These are phyloP conservation scores for Capreolus pygargus DNA, from an alignment of 2,113 vertebrate genomes.

Conservation along the genomic window DNA sequence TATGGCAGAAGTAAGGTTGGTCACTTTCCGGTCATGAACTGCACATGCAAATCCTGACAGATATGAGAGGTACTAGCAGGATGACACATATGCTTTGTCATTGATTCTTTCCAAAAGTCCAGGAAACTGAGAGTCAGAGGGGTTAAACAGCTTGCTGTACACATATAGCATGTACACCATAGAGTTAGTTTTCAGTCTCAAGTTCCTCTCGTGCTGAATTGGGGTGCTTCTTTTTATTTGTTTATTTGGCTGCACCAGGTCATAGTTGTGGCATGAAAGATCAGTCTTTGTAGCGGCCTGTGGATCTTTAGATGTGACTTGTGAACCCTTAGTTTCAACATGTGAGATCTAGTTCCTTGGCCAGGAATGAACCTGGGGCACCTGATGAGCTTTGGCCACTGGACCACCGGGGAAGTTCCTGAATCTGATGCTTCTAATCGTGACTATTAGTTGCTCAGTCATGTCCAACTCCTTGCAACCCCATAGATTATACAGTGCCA, in stretches of 20 bases:
- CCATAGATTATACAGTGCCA: not conserved
- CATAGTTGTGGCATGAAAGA: not conserved
- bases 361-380: not conserved
- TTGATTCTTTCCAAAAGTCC: not conserved
- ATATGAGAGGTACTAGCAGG: not conserved
- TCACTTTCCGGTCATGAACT: not conserved
- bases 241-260: not conserved
- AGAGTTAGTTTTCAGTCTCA: not conserved
- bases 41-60: not conserved
- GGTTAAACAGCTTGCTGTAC: not conserved
- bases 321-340: not conserved
- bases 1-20: not conserved
- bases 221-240: not conserved
- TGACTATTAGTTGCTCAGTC: no score
- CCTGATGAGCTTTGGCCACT: not conserved
- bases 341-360: not conserved
- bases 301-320: not conserved
- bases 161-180: fast-evolving
- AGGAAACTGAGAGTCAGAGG: not conserved
- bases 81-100: not conserved
- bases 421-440: not conserved
- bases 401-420: not conserved
- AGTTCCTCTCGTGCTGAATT: not conserved
- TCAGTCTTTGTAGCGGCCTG: not conserved
- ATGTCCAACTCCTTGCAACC: not conserved